Evolutionary conservation across 2,797 vertebrate genomes (phyloP).

Genomic region (Aratinga solstitialis): DNA sequence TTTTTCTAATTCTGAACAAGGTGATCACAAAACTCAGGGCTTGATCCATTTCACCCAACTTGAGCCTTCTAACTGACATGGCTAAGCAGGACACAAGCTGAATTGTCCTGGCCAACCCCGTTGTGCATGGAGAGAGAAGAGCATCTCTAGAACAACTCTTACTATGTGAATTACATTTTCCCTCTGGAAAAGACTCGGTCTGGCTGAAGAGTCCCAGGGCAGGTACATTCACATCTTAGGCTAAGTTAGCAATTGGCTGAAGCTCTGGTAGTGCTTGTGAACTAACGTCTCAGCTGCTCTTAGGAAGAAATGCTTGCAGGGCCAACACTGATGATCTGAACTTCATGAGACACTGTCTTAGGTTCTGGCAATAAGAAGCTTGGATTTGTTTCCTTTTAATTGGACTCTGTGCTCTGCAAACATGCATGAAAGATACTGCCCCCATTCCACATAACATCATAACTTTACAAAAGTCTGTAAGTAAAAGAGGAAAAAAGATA

Average conservation of each 20-base stretch:
- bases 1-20: background rate
- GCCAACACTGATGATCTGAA: background rate
- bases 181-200: background rate
- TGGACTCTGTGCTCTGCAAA: background rate
- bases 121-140: background rate
- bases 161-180: background rate
- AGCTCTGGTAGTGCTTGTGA: background rate
- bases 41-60: background rate
- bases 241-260: background rate
- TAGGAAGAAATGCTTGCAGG: background rate
- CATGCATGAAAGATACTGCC: background rate
- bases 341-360: background rate
- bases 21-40: background rate
- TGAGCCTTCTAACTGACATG: background rate
- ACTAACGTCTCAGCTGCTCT: background rate
- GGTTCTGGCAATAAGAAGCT: background rate
- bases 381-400: background rate
- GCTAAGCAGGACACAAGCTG: background rate
- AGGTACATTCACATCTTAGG: background rate
- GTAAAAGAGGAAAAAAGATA: background rate
- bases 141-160: background rate
- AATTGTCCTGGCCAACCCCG: background rate
- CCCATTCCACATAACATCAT: background rate
- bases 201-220: background rate
- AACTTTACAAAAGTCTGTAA: background rate